Percentiles rank a stretch among this genome's conserved stretches.
Conservation (phyloP, 2,113 vertebrate species). For the Tylochromis polylepis region DNA sequence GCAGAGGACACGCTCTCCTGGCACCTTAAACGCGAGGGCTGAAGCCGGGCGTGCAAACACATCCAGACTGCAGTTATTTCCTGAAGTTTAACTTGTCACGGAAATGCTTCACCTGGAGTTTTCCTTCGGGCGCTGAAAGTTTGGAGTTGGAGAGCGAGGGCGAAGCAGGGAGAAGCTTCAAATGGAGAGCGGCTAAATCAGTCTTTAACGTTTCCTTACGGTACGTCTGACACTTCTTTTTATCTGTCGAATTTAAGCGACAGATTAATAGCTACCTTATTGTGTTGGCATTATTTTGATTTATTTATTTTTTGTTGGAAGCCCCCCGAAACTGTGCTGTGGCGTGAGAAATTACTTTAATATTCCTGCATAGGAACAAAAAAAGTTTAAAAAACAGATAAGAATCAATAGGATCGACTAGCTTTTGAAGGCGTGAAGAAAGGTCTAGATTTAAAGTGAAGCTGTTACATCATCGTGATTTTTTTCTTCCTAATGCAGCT, state of each 20-base stretch:
- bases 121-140: constrained; percentile 42
- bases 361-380: not conserved
- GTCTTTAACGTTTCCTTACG: constrained; percentile 31
- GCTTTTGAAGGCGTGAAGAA: not conserved
- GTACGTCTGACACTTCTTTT: not conserved
- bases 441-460: not conserved
- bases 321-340: not conserved
- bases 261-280: not conserved
- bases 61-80: not conserved
- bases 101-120: constrained; percentile 73
- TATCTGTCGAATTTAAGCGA: not conserved
- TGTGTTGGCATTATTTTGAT: not conserved
- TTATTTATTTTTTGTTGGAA: not conserved
- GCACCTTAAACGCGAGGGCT: not conserved
- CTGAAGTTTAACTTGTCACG: constrained; percentile 15
- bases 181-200: constrained; percentile 62
- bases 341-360: not conserved
- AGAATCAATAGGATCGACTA: not conserved
- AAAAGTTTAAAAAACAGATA: no score
- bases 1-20: not conserved
- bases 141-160: constrained; percentile 29
- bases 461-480: not conserved
- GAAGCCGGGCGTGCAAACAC: not conserved
- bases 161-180: constrained; percentile 23
- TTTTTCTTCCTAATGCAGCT: not conserved